phyloP scores from a whole-genome alignment of 2,113 vertebrate species.

The Alethe diademata region DNA sequence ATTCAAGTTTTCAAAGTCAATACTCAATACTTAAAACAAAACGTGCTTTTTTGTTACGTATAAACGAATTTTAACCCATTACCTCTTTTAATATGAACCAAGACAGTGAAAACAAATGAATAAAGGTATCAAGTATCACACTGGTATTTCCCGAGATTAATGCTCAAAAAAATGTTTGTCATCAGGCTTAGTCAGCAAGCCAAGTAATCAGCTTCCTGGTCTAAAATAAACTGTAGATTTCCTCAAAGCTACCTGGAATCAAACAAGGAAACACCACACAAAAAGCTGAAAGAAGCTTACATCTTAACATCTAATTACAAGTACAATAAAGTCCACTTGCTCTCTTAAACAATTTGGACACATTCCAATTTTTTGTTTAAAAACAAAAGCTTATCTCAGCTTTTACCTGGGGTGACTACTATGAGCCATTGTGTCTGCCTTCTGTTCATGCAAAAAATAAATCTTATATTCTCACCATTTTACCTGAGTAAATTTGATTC shows the following conservation, averaged over 20 bases:
- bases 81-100: background rate
- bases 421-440: fast-evolving
- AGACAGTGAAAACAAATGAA: background rate
- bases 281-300: background rate
- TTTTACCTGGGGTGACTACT: background rate
- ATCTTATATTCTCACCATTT: background rate
- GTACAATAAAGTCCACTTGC: background rate
- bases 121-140: constrained; percentile 3
- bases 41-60: background rate
- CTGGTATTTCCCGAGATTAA: background rate
- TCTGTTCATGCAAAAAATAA: background rate
- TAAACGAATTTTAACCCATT: background rate
- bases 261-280: background rate
- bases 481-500: background rate
- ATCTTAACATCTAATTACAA: background rate
- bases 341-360: background rate
- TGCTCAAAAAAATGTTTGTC: background rate
- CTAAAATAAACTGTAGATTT: background rate
- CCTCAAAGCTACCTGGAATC: background rate
- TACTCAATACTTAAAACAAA: background rate
- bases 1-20: background rate
- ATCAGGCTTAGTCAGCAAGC: background rate
- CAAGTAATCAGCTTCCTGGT: background rate
- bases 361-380: background rate
- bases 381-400: background rate